Percentiles rank a stretch among this genome's conserved stretches.
phyloP scores from a whole-genome alignment of 2,888 invertebrate genomes.

The Amphipyra tragopoginis region DNA sequence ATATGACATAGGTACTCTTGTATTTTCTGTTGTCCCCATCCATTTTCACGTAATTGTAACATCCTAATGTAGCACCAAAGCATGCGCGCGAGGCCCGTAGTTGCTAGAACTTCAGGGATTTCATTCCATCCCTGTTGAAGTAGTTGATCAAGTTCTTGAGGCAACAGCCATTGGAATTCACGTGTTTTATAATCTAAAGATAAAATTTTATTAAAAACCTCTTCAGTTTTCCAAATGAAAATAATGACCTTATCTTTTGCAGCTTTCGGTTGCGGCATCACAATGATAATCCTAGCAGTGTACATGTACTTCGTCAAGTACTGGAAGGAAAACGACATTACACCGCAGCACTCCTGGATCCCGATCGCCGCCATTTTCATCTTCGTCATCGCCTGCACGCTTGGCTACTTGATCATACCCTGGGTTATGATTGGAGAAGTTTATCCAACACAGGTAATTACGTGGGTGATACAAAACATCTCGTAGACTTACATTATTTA shows the following conservation, averaged over 20 bases:
- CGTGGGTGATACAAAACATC: no score
- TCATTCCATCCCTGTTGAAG: conserved; percentile 90
- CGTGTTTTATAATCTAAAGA: background rate
- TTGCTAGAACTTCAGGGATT: conserved; percentile 92
- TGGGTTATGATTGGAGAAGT: conserved; percentile 94
- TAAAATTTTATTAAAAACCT: conserved; percentile 2
- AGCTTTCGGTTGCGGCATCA: conserved; percentile 91
- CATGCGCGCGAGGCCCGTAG: conserved; percentile 91
- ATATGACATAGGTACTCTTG: conserved; percentile 91
- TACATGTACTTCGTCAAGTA: conserved; percentile 90
- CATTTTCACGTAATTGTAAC: conserved; percentile 86
- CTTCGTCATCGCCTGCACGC: conserved; percentile 91
- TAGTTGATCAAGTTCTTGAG: conserved; percentile 77
- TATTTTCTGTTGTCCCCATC: conserved; percentile 92
- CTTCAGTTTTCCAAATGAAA: no score
- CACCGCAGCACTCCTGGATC: conserved; percentile 89
- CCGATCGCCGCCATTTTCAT: conserved; percentile 91
- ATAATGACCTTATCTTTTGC: conserved; percentile 23
- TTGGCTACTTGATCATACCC: conserved; percentile 92
- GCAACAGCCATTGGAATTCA: conserved; percentile 73
- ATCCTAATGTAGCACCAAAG: conserved; percentile 81
- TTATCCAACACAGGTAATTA: conserved; percentile 90
- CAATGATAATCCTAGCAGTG: conserved; percentile 90
- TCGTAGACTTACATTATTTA: no score
- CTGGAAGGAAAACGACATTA: conserved; percentile 82